Evolutionary conservation across 2,888 invertebrate genomes (phyloP), one percentile per base, ranked within the genome.

Genomic region (Drosophila mayaguana): DNA sequence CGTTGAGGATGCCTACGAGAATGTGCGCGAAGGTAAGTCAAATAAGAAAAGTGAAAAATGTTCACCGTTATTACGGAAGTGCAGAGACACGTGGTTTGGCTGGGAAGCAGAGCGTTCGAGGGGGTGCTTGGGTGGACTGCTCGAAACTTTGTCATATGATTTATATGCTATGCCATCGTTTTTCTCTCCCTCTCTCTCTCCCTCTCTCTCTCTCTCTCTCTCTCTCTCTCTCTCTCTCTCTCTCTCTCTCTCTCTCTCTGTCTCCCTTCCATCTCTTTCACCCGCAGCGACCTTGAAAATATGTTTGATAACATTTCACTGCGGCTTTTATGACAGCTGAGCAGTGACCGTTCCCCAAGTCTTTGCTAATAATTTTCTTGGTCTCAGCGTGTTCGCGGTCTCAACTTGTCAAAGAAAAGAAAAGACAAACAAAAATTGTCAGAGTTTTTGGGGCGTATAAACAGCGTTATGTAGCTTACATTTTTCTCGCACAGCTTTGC

Each of bases 1-100:
- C 93, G 96, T 99, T 81, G 95, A 95, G 81, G 97, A 98, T 94
- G 97, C 97, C 46, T 97, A 97, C 92, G 95, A 95, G 74, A 94
- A 95, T 91, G 93, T 94, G 79, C 94, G 97, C 93, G 95, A 96
- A 93, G 97, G 97, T 97, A 93, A 94, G 94, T 93, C 71, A 22
- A 53, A 53, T 38, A 38, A 53, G 50, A 48, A 48, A 34, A 34
- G 32, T 55, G 42, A 61, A 64, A 73, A 56, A 78, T 78, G 48
- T 61, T 20, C 36, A 46, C 63, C 38, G 48, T 63, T 70, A 64
- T 78, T 40, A 63, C 20, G 43, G 2, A 9, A 40, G 40, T 38
- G 38, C 38, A n/a, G 50, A 46, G 16, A n/a, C 28, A 28, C 28
- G 28, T 8, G 28, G 28, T 7, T 7, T 8, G 28, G 28, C n/a